Conservation (phyloP, 2,797 vertebrate species). For the Crax fasciolata region DNA sequence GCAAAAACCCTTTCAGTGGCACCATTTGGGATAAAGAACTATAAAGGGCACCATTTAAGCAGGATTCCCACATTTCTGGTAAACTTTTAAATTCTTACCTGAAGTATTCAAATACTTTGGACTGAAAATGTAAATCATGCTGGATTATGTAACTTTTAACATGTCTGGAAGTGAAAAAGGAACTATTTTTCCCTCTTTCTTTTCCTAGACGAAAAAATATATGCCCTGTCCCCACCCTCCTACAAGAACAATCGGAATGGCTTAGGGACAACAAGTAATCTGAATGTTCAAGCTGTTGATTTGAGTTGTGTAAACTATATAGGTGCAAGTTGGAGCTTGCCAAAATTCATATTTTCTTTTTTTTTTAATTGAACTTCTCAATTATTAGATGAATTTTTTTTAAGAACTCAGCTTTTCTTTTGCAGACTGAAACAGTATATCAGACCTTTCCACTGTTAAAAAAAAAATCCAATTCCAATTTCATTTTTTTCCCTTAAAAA, state of each 20-base stretch:
- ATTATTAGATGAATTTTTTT: background rate
- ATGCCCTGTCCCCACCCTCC: background rate
- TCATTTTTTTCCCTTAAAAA: background rate
- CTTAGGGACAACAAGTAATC: background rate
- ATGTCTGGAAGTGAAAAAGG: background rate
- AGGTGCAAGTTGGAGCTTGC: background rate
- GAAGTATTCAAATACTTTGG: background rate
- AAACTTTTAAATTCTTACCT: background rate
- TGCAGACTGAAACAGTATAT: background rate
- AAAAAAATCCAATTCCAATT: background rate
- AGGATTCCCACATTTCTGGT: background rate
- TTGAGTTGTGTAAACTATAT: background rate
- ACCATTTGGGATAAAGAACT: background rate
- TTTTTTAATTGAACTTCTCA: background rate
- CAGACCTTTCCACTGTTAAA: background rate
- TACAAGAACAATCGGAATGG: background rate
- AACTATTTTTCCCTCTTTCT: background rate
- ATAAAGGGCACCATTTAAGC: background rate
- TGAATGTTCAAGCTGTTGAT: background rate
- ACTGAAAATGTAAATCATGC: background rate
- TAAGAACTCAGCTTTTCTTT: background rate
- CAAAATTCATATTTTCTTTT: background rate
- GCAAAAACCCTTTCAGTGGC: background rate
- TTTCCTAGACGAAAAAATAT: background rate
- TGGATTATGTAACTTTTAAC: background rate